These are phyloP conservation scores for Torymus aiolomorphi DNA, from an alignment of 2,888 invertebrate genomes.

Conservation along the genomic window DNA sequence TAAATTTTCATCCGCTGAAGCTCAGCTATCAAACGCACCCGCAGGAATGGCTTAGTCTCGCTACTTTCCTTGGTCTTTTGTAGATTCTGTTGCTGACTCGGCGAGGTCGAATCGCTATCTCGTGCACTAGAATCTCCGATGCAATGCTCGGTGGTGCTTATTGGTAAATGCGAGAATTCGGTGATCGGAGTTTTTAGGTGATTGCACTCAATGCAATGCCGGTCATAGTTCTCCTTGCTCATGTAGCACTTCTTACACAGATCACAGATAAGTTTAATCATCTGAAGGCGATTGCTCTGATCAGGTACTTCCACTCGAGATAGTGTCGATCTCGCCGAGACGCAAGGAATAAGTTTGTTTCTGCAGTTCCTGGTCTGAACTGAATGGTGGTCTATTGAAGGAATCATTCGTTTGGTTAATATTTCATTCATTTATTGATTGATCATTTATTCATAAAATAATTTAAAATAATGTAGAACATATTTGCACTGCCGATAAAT, in stretches of 20 bases:
- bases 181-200: conserved; percentile 54
- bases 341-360: conserved; percentile 53
- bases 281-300: conserved; percentile 38
- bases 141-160: conserved; percentile 36
- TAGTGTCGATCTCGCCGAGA: not conserved
- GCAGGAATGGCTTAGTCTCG: conserved; percentile 53
- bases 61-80: too few species aligned
- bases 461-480: not conserved
- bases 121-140: not conserved
- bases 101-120: not conserved
- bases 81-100: not conserved
- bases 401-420: not conserved
- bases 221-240: conserved; percentile 53
- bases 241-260: conserved; percentile 57
- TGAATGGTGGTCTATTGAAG: conserved; percentile 60
- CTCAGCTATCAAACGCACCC: conserved; percentile 61
- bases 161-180: conserved; percentile 44
- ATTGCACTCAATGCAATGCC: conserved; percentile 54
- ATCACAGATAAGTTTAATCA: conserved; percentile 58
- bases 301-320: not conserved
- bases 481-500: conserved; percentile 65
- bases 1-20: conserved; percentile 38
- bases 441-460: not conserved
- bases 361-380: conserved; percentile 59
- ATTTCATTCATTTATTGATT: not conserved